Percentiles rank a stretch among this genome's conserved stretches.
Evolutionary conservation across 2,113 vertebrate species (phyloP).

Genomic region (Mus pahari): DNA sequence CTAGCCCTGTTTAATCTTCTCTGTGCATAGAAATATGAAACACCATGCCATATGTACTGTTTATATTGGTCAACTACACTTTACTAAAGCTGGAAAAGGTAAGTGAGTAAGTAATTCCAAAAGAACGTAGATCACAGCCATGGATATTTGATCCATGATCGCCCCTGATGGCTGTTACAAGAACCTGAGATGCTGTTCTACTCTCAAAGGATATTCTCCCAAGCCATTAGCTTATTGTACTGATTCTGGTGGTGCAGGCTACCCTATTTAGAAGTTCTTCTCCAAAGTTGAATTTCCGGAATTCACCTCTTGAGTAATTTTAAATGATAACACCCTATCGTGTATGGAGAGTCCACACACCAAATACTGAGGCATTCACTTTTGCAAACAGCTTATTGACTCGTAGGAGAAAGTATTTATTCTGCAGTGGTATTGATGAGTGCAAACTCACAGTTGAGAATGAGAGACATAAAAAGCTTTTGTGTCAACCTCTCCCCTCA

Average conservation of each 20-base stretch:
- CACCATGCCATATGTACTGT: background rate
- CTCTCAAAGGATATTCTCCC: background rate
- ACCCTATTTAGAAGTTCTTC: background rate
- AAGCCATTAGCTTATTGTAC: background rate
- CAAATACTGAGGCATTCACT: accelerated
- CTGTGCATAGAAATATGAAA: background rate
- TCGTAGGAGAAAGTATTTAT: background rate
- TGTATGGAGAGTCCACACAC: accelerated
- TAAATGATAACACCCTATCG: background rate
- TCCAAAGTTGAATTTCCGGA: background rate
- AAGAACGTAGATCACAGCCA: background rate
- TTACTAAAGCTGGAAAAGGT: background rate
- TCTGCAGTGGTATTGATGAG: background rate
- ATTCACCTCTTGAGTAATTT: background rate
- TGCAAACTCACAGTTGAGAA: background rate
- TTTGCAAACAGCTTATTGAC: too few relatives aligned
- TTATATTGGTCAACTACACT: background rate
- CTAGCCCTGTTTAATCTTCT: background rate
- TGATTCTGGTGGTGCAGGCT: accelerated
- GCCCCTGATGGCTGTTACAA: background rate
- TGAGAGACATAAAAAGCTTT: background rate
- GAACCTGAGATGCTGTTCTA: background rate
- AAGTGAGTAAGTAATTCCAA: background rate
- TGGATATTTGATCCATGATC: background rate
- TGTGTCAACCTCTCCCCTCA: background rate